These are phyloP conservation scores for Acanthurus tractus DNA, from an alignment of 2,797 vertebrate genomes.

Conservation along the genomic window DNA sequence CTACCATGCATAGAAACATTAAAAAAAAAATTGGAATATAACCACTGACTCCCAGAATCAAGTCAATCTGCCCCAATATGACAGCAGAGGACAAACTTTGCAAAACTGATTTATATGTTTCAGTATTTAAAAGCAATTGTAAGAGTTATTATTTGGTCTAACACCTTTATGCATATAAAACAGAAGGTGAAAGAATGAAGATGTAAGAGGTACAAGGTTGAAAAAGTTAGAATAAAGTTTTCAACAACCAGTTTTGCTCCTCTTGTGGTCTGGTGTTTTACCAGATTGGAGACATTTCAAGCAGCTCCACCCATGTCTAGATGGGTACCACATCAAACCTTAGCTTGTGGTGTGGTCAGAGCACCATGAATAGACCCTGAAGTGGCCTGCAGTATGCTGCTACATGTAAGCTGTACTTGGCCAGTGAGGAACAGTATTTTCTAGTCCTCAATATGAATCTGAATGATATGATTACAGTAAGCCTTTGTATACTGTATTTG, in stretches of 20 bases:
- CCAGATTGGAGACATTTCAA: constrained; percentile 68
- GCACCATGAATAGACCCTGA: constrained; percentile 69
- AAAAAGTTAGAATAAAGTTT: constrained; percentile 40
- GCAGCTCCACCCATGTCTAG: constrained; percentile 77
- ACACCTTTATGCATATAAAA: neutral
- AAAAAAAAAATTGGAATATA: too few relatives aligned
- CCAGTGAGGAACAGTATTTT: constrained; percentile 27
- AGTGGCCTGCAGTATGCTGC: constrained; percentile 49
- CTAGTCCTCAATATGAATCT: constrained; percentile 35
- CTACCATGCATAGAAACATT: too few relatives aligned
- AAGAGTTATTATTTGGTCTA: neutral
- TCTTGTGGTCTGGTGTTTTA: constrained; percentile 67
- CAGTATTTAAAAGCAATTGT: neutral
- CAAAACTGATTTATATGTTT: neutral
- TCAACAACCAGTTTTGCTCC: constrained; percentile 49
- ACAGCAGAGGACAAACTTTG: neutral
- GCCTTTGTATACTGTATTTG: constrained; percentile 16
- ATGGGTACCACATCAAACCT: constrained; percentile 77
- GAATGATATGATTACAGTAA: constrained; percentile 41
- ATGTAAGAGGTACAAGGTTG: constrained; percentile 11
- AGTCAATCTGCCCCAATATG: neutral
- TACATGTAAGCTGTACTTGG: constrained; percentile 37
- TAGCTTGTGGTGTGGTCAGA: constrained; percentile 71
- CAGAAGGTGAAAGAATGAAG: neutral
- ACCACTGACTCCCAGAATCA: too few relatives aligned